A percentile compares a stretch with the other conserved stretches of the same genome.
These are phyloP conservation scores for Hypocryptadius cinnamomeus DNA, from an alignment of 2,113 vertebrate species.

Conservation along the genomic window DNA sequence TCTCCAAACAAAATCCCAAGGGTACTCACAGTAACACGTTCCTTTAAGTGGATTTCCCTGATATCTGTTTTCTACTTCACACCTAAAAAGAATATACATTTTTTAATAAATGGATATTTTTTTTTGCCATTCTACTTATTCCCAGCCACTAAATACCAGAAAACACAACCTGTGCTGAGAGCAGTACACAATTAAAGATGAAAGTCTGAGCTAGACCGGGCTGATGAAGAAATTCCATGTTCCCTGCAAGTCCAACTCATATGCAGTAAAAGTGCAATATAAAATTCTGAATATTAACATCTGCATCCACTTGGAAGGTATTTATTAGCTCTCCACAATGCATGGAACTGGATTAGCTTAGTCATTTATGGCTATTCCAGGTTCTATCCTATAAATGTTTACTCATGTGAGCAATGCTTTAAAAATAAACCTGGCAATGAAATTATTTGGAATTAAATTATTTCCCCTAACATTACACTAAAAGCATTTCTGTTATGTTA, in stretches of 20 bases:
- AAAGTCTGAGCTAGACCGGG: not conserved
- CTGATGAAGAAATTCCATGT: not conserved
- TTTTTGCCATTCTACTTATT: not conserved
- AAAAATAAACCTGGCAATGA: constrained; percentile 22
- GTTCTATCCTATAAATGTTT: not conserved
- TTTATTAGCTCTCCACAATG: not conserved
- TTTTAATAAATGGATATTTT: not conserved
- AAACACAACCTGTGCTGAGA: not conserved
- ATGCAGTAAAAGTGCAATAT: not conserved
- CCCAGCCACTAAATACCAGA: not conserved
- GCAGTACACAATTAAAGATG: not conserved
- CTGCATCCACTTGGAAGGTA: not conserved
- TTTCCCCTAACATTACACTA: constrained; percentile 12
- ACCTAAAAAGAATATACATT: constrained; percentile 67
- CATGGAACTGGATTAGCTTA: not conserved
- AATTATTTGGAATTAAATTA: constrained; percentile 27
- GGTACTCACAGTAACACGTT: constrained; percentile 96
- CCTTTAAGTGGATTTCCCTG: constrained; percentile 98
- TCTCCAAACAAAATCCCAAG: not conserved
- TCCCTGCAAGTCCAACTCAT: not conserved
- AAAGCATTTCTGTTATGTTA: not conserved
- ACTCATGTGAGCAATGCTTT: not conserved
- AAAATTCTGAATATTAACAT: not conserved
- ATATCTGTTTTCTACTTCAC: constrained; percentile 96
- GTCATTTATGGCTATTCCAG: not conserved